These are phyloP conservation scores for Odontamblyopus rebecca DNA, from an alignment of 2,797 vertebrate species.

Conservation along the genomic window DNA sequence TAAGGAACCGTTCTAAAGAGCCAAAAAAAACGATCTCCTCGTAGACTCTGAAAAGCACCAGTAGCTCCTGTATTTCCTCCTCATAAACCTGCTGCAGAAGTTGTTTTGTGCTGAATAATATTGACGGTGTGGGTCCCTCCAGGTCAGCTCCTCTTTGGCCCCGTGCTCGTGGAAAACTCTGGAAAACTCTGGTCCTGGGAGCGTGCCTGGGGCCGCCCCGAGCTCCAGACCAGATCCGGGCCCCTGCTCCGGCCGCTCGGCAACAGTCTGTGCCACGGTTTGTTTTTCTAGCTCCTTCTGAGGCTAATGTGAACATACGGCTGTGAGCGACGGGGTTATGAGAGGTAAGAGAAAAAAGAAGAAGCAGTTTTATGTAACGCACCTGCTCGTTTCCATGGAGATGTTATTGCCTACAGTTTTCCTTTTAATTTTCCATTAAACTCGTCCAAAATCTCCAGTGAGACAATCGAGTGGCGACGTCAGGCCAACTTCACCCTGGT, in stretches of 20 bases:
- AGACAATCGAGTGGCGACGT: too few species aligned
- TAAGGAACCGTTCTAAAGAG: too few species aligned
- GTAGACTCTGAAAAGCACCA: too few species aligned
- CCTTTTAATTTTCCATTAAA: too few species aligned
- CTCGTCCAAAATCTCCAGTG: too few species aligned
- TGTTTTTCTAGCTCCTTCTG: conserved; percentile 22
- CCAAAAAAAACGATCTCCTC: too few species aligned
- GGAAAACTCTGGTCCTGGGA: conserved; percentile 50
- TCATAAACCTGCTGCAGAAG: conserved; percentile 28
- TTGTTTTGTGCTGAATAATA: conserved; percentile 29
- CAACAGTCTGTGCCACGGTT: conserved; percentile 14
- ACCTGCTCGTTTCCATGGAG: too few species aligned
- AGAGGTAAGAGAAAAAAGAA: too few species aligned
- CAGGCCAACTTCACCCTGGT: too few species aligned
- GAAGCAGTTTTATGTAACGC: too few species aligned
- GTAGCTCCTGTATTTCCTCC: neutral
- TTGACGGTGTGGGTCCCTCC: conserved; percentile 36
- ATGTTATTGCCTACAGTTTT: too few species aligned
- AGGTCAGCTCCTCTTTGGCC: conserved; percentile 51
- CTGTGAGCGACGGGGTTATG: neutral
- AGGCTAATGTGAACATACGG: conserved; percentile 13
- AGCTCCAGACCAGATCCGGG: conserved; percentile 39
- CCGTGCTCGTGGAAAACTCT: conserved; percentile 50
- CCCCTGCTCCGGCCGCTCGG: conserved; percentile 26
- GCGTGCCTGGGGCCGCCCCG: conserved; percentile 30